Evolutionary conservation across 2,113 vertebrate species (phyloP).

Genomic region (Xerus inauris): DNA sequence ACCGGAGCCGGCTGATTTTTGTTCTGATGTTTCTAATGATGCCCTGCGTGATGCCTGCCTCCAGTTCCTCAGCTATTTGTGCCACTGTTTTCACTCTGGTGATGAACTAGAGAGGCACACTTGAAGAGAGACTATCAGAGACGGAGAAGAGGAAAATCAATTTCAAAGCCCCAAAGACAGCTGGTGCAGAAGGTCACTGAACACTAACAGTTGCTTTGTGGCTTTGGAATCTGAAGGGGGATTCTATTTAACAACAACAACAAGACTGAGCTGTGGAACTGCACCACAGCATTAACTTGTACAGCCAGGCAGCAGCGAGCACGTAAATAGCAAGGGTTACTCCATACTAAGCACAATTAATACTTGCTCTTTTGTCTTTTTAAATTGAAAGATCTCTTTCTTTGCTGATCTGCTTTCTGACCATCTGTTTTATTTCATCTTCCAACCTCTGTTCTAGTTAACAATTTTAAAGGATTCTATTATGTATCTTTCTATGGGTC

Average conservation of each 20-base stretch:
- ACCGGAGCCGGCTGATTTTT: not conserved
- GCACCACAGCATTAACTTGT: not conserved
- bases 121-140: constrained; percentile 67
- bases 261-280: not conserved
- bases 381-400: not conserved
- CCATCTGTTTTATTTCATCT: not conserved
- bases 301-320: rapidly evolving
- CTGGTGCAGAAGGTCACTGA: constrained; percentile 66
- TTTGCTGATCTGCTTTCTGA: not conserved
- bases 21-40: constrained; percentile 36
- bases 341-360: not conserved
- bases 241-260: constrained; percentile 18
- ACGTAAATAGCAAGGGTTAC: not conserved
- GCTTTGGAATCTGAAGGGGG: constrained; percentile 51
- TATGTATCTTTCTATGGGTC: not conserved
- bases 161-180: constrained; percentile 62
- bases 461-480: not conserved
- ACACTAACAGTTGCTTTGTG: constrained; percentile 50
- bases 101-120: not conserved
- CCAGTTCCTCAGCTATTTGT: constrained; percentile 19
- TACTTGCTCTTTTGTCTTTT: not conserved
- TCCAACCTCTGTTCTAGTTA: not conserved
- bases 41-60: constrained; percentile 16
- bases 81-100: not conserved
- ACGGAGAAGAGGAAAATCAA: constrained; percentile 63